Evolutionary conservation across 2,113 vertebrate species (phyloP), one percentile per base, ranked within the genome.

Genomic region (Phyllopteryx taeniolatus): DNA sequence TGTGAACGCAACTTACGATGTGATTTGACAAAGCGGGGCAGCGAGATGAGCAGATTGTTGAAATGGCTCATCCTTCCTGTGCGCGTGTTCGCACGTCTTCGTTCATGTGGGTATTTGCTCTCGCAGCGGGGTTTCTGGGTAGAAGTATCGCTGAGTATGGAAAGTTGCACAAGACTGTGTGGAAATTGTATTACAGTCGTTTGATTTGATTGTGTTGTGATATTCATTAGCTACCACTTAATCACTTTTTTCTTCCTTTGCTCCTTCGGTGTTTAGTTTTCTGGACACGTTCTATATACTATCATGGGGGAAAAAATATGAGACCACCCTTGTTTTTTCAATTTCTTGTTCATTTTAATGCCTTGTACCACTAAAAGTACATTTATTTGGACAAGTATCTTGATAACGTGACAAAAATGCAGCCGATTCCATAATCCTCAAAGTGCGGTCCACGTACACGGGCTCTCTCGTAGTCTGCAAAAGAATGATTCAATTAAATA

Each of bases 41-140:
- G 43, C 33, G 39, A 74, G 64, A 53, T 46, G 60, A 79, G 49
- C 6, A 35, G 63, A 51, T 51, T 65, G 31, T 47, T 44, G 8
- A 53, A 31, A 44, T 20, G 46, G 12, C 1, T 74, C 10, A 19
- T 65, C 22, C 33, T 35, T 65, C 57, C 62, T 39, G 33, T 33
- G 27, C 57, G 54, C 9, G n/a, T 27, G 47, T 62, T 65, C 51
- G 12, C 47, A 2, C 11, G 53, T 56, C 20, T 56, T n/a, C 53
- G 22, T 22, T 65, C 42, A 8, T 77, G 71, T 43, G 68, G 80
- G 78, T 76, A 85, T 89, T 78, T 85, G 86, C 83, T 82, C 67
- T 68, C 53, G 88, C 87, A 88, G 86, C 89, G 68, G 76, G 73
- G 72, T 74, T 73, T 75, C 68, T 53, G 44, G 47, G 60, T 59